Base-by-base conservation (phyloP, 2,888 invertebrate species). In the Oxyscelio sp. region DNA sequence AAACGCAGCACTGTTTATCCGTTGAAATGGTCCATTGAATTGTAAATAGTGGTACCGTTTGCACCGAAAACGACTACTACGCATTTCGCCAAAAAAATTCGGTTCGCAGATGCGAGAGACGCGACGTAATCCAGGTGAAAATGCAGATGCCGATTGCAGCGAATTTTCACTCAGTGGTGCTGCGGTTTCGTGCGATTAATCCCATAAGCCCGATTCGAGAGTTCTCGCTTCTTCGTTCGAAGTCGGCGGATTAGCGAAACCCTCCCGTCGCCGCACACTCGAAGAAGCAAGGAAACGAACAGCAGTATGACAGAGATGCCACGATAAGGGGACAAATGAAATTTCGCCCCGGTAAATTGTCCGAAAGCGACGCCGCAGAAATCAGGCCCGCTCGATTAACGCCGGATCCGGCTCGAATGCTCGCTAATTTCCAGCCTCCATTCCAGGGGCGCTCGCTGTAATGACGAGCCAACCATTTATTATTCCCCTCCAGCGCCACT, bases 271-370 rank as follows among this genome's bases (percentile, higher is more conserved):
- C 58, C 58, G 21, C 82, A 68, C 56, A 56, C 59, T 48, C 45
- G 54, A 63, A 56, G 83, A 75, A 83, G 75, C 68, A 52, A 48
- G 70, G 48, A 43, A 77, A 74, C 34, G 40, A 52, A 58, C 17
- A 17, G 70, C 1, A 45, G 22, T 9, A 52, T 13, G n/a, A 59
- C 15, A 4, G 38, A 59, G 74, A 83, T 31, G 81, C 48, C 27
- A 58, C 50, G 70, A 38, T 2, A 34, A 65, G 86, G 87, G 87
- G 86, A 89, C 89, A 90, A 91, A 91, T 90, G 91, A 91, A 92
- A 92, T 91, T 91, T 91, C 89, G 85, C 85, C 82, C 88, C 75
- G 87, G 90, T 89, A 91, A 92, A 92, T 92, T 89, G 90, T 90
- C 89, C 90, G 88, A 90, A 87, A 91, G 89, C 85, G 86, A 89